phyloP scores from a whole-genome alignment of 1,140 invertebrate species.

The Mya arenaria region DNA sequence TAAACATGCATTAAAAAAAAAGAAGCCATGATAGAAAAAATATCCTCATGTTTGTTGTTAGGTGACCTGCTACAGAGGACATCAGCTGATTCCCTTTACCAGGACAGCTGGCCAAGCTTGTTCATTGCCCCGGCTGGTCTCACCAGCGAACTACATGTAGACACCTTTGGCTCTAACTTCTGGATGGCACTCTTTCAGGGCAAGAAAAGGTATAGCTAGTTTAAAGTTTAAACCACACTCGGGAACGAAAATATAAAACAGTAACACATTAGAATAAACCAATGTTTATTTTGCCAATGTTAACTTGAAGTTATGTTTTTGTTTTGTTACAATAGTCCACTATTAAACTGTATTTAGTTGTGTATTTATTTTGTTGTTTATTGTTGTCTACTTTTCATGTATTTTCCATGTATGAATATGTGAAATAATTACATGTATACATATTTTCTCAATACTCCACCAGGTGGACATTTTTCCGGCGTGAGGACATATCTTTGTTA shows the following conservation, averaged over 20 bases:
- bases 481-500: constrained; percentile 62
- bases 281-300: too few species aligned
- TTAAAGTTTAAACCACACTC: too few species aligned
- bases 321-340: too few species aligned
- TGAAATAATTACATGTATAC: background rate
- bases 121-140: constrained; percentile 74
- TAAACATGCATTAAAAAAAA: too few species aligned
- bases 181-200: constrained; percentile 78
- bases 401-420: background rate
- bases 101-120: constrained; percentile 78
- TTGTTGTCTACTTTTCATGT: background rate
- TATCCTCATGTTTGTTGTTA: constrained; percentile 50
- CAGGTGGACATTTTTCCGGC: constrained; percentile 75
- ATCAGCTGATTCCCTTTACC: constrained; percentile 64
- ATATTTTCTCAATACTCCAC: constrained; percentile 25
- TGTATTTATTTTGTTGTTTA: background rate
- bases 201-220: constrained; percentile 71
- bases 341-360: background rate
- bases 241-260: too few species aligned
- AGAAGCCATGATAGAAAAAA: too few species aligned
- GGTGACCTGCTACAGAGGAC: constrained; percentile 73
- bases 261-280: too few species aligned
- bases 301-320: too few species aligned
- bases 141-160: constrained; percentile 73
- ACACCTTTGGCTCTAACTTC: constrained; percentile 78